Evolutionary conservation across 2,113 vertebrate genomes (phyloP).

Genomic region (Genyomyrus donnyi): DNA sequence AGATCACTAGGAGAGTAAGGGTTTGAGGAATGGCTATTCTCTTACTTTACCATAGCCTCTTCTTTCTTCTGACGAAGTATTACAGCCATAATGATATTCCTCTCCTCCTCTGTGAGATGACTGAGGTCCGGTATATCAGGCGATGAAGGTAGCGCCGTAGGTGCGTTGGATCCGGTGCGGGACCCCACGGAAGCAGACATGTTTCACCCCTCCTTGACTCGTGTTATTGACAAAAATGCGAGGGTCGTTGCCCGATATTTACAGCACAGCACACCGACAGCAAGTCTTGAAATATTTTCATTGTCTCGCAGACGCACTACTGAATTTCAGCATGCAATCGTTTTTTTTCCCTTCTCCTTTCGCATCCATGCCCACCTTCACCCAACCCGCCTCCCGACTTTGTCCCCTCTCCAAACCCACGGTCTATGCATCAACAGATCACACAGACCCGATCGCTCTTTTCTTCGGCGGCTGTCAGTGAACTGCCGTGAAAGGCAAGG

Average conservation of each 20-base stretch:
- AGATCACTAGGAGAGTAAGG: background rate
- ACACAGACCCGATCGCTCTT: conserved; percentile 27
- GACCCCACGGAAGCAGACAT: conserved; percentile 92
- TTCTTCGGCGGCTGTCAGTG: conserved; percentile 32
- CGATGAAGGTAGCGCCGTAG: conserved; percentile 81
- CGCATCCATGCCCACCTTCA: conserved; percentile 48
- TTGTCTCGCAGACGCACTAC: conserved; percentile 69
- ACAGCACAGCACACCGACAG: conserved; percentile 73
- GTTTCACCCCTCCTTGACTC: conserved; percentile 59
- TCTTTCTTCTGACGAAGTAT: conserved; percentile 94
- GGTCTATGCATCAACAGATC: conserved; percentile 55
- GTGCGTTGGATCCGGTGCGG: conserved; percentile 84
- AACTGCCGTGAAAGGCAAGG: conserved; percentile 40
- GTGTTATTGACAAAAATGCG: conserved; percentile 63
- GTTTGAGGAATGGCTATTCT: conserved; percentile 19
- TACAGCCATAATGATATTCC: conserved; percentile 97
- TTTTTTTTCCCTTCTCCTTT: conserved; percentile 21
- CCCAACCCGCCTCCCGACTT: conserved; percentile 43
- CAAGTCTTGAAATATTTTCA: conserved; percentile 69
- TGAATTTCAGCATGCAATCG: conserved; percentile 46
- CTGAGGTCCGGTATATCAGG: conserved; percentile 93
- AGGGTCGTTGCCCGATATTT: conserved; percentile 61
- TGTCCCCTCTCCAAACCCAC: conserved; percentile 60
- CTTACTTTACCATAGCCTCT: conserved; percentile 98
- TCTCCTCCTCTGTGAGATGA: conserved; percentile 97